Base-by-base conservation (phyloP, 2,113 vertebrate genomes). In the Channa maculata region DNA sequence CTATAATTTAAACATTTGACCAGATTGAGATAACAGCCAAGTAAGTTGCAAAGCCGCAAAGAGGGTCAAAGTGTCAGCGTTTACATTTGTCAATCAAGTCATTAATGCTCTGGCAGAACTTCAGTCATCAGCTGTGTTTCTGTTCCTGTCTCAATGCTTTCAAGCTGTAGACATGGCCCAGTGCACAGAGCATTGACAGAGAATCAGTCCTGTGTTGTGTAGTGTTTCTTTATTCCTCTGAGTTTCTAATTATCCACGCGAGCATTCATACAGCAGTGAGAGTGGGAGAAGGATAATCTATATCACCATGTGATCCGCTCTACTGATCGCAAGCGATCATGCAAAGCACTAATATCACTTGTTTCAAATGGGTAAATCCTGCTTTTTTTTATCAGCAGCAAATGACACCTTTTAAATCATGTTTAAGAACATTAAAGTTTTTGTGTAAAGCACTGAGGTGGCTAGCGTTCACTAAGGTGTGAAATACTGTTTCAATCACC, bases 201-300 rank as follows among this genome's bases (percentile, higher is more conserved):
- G 53, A 64, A 62, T 82, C 79, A 9, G 55, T 86, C 71, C 55
- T 53, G 64, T 64, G 58, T 71, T 66, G 53, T 57, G 13, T 15
- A 0, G 8, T 1, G 34, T 74, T 60, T 48, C 79, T 85, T 87
- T 78, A 63, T 74, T 75, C 52, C n/a, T 44, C 54, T 65, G 44
- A 6, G 54, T 85, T 80, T 87, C 65, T 84, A 85, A 88, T 92
- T 88, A 86, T 69, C 75, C 54, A 63, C 70, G 73, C 69, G 57
- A 61, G 39, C 52, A 13, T 45, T 55, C 33, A 36, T 14, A 80
- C 45, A 64, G 36, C 70, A 59, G 34, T 62, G 57, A 9, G 9
- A 44, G 44, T 38, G 14, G 37, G 36, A 52, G 38, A 13, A 76
- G 7, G 72, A 66, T 55, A 49, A 79, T 71, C 65, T 78, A 45